Base-by-base conservation (phyloP, 2,888 invertebrate genomes). In the Mythimna lalbum region DNA sequence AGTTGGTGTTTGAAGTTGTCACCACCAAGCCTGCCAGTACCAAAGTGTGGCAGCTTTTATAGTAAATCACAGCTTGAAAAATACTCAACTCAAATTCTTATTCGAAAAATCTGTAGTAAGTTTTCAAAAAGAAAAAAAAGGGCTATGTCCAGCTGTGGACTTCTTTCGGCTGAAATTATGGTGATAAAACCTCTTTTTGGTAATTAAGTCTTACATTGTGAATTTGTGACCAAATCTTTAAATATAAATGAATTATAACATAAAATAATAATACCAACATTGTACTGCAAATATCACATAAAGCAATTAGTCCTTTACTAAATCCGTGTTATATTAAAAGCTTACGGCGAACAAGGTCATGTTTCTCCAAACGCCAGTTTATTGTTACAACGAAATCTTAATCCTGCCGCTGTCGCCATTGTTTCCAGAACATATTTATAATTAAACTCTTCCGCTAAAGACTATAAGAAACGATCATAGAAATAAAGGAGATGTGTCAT, bases 381-480 rank as follows among this genome's bases (percentile, higher is more conserved):
- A 80, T 76, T 76, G 65, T 80, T 80, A 76, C 57, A 71, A 68
- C 57, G 73, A 83, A 83, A 73, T 76, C 74, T 76, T 74, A 78
- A 72, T 66, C 60, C 71, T 47, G 57, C 9, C 55, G 39, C 62
- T 56, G 71, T 63, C 73, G 72, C 83, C 52, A 78, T 83, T 83
- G 81, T 81, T 83, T 83, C 57, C 66, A 70, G 78, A 72, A 73
- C n/a, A 57, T 56, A 77, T 61, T 78, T 74, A 66, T 69, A 62
- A 76, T 76, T 78, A 78, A 73, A 73, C 69, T 78, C 62, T 83
- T 78, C 78, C 81, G 61, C 61, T 70, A 49, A 76, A 69, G n/a
- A 61, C 36, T 64, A 47, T 19, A 21, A 33, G 10, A 17, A 57
- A 57, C 21, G 69, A 65, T 63, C 50, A 47, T 65, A 63, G 69